Base-by-base conservation (phyloP, 2,797 vertebrate genomes). In the Ispidina lecontei region DNA sequence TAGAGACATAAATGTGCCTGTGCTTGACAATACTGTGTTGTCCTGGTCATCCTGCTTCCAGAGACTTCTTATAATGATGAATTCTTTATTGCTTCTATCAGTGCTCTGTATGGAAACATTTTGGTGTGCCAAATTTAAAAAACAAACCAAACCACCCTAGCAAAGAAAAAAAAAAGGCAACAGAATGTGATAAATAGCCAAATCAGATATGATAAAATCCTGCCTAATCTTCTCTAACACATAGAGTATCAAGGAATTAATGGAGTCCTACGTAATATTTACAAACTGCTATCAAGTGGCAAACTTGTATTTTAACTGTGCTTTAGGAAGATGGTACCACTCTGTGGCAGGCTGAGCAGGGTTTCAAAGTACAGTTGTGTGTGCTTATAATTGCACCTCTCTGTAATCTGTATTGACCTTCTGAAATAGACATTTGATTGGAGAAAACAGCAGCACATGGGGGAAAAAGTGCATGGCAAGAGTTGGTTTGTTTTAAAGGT, bases 371-470 rank as follows among this genome's bases (percentile, higher is more conserved):
- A 41, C 91, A 93, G 26, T 78, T 84, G 46, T 81, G 74, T 74
- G 95, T 94, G 82, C 78, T 91, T 58, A 7, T 73, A 83, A 92
- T 87, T 87, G 65, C 62, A 89, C 75, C 77, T 69, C 58, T 92
- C 91, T 84, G 28, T 90, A 96, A 85, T 94, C 47, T 93, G 47
- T 94, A 88, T 77, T 97, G 95, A 96, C 89, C 69, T 95, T 91
- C 69, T 89, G 81, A 59, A 93, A 90, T 74, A 93, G 55, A 41
- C 23, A 25, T 85, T 90, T 85, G 84, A 87, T 73, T 89, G 52
- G 79, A 91, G 72, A 77, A 60, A 76, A 86, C 10, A 37, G 51
- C 31, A 54, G 69, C n/a, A n/a, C 54, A 29, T 29, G 55, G 58
- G 49, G 44, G 23, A 3, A 74, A 46, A 89, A 82, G 62, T 54